Evolutionary conservation across 23 tunicate species (phyloP).

Genomic region (Pegea sp.): DNA sequence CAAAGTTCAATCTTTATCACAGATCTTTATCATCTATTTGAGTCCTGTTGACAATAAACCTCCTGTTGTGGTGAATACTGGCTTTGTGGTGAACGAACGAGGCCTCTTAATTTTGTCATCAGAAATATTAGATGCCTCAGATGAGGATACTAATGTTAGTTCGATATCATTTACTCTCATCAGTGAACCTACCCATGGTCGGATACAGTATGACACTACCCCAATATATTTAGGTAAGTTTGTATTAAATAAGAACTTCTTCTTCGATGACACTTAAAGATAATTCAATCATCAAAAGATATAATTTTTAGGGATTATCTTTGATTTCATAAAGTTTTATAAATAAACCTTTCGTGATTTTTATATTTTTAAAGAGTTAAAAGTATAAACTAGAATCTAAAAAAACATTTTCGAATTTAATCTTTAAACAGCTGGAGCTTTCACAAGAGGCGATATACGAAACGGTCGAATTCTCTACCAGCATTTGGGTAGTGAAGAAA

Average conservation of each 20-base stretch:
- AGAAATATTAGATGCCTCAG: constrained; percentile 78
- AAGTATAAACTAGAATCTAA: neutral
- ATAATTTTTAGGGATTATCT: too few species aligned
- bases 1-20: neutral
- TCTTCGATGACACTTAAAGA: too few species aligned
- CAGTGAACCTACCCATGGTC: constrained; percentile 41
- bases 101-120: constrained; percentile 32
- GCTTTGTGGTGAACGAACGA: constrained; percentile 55
- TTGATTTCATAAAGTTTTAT: too few species aligned
- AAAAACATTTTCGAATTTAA: neutral
- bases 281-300: too few species aligned
- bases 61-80: constrained; percentile 74
- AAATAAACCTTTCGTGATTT: too few species aligned
- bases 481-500: constrained; percentile 48
- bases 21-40: constrained; percentile 60
- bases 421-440: constrained; percentile 57
- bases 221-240: constrained; percentile 14
- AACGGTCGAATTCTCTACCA: constrained; percentile 39
- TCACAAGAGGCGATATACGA: constrained; percentile 56
- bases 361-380: too few species aligned
- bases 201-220: constrained; percentile 21
- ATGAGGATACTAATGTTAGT: constrained; percentile 64
- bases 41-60: constrained; percentile 94
- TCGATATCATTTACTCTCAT: constrained; percentile 33
- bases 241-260: too few species aligned